phyloP scores from a whole-genome alignment of 2,797 vertebrate genomes.

The Aeoliscus strigatus region DNA sequence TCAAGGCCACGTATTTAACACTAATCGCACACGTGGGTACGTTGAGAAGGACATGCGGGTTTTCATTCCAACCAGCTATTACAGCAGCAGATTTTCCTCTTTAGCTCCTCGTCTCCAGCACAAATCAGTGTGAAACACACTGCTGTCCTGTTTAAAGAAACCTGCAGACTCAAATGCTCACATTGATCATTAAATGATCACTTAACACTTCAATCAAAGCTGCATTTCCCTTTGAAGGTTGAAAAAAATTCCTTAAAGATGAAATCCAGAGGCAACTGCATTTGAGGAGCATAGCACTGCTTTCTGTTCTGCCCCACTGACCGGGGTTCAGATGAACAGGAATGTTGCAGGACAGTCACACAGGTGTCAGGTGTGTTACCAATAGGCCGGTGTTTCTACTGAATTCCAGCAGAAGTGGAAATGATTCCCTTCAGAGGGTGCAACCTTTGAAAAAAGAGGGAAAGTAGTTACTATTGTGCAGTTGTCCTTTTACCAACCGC shows the following conservation, averaged over 20 bases:
- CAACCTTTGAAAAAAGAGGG: slow-evolving; percentile 6
- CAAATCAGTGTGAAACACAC: too few relatives aligned
- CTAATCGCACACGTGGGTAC: too few relatives aligned
- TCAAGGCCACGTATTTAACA: too few relatives aligned
- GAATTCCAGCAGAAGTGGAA: slow-evolving; percentile 29
- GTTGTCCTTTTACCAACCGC: slow-evolving; percentile 36
- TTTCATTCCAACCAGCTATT: not conserved
- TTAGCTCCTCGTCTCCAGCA: too few relatives aligned
- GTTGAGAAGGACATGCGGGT: slow-evolving; percentile 3
- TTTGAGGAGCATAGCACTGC: not conserved
- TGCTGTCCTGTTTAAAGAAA: slow-evolving; percentile 16
- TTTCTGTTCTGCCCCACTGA: too few relatives aligned
- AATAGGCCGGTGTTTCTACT: slow-evolving; percentile 17
- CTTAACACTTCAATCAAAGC: not conserved
- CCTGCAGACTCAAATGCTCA: not conserved
- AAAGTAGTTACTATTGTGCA: slow-evolving; percentile 42
- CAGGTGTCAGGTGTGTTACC: slow-evolving; percentile 67
- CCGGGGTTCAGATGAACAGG: slow-evolving; percentile 2
- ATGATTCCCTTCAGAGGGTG: slow-evolving; percentile 23
- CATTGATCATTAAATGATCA: not conserved
- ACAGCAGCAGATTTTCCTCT: slow-evolving; percentile 13
- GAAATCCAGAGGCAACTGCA: too few relatives aligned
- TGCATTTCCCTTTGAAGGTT: not conserved
- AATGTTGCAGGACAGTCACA: slow-evolving; percentile 35
- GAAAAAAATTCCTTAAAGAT: not conserved